Evolutionary conservation across 2,797 vertebrate genomes (phyloP), one percentile per base, ranked within the genome.

Genomic region (Coluber constrictor): DNA sequence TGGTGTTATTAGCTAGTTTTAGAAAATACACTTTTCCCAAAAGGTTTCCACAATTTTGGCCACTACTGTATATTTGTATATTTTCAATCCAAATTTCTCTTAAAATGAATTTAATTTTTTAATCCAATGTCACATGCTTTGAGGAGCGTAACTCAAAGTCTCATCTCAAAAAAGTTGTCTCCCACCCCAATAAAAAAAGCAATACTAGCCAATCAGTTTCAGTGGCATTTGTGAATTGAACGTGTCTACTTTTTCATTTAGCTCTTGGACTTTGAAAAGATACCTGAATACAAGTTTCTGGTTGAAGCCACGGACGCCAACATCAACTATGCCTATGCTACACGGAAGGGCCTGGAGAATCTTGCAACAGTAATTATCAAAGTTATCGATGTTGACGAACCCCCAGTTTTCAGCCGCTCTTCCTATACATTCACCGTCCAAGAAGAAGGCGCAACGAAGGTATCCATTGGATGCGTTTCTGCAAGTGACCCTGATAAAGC

Each of bases 381-480:
- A 0, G 98, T 99, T 88, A 87, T 96, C 0, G 99, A 99, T 0
- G 98, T 99, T 1, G 98, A 99, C 0, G 99, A 99, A 96, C 98
- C 99, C 0, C 99, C 99, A 0, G 95, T 97, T 83, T 99, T 99
- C 97, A 94, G 92, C 8, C 88, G 96, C 18, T 25, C 90, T 2
- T 96, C 94, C 0, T 99, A 99, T 92, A 97, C 93, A 18, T 99
- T 99, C 93, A 97, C 54, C 1, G 97, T 99, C n/a, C 3, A 1
- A 9, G 99, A 99, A 90, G 98, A 98, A 5, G 97, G 98, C 0
- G 70, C 43, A 0, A 70, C 55, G 16, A 94, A 95, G 29, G 97
- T n/a, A 91, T 66, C 92, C 1, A 96, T 99, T 0, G 99, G 98
- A 18, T 95, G 54, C 0, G 97, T 99, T 92, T 92, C 70, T 27